These are phyloP conservation scores for Rhombomys opimus DNA, from an alignment of 2,113 vertebrate species.

Conservation along the genomic window DNA sequence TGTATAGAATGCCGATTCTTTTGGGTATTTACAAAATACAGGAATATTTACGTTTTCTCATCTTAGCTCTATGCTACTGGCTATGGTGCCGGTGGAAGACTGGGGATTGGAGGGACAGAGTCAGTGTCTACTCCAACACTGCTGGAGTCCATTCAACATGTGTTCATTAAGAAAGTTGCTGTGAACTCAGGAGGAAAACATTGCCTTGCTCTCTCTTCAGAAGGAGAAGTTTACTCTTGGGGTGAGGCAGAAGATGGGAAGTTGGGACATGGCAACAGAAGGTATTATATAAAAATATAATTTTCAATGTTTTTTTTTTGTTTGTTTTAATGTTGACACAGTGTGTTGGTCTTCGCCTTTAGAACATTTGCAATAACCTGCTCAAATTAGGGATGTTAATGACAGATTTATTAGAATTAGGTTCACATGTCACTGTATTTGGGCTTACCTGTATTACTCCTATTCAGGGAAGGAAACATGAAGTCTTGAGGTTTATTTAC, in stretches of 20 bases:
- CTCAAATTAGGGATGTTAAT: neutral
- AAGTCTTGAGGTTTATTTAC: neutral
- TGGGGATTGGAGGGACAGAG: conserved; percentile 98
- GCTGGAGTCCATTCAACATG: conserved; percentile 98
- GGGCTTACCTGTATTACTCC: neutral
- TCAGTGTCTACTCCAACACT: conserved; percentile 97
- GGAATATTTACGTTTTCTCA: neutral
- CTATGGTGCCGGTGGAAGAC: conserved; percentile 96
- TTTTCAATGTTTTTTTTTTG: neutral
- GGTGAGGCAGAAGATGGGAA: conserved; percentile 99
- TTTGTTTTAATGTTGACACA: neutral
- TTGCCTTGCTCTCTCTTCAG: conserved; percentile 96
- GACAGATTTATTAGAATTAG: neutral
- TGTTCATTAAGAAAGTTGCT: conserved; percentile 98
- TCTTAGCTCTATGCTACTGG: conserved; percentile 96
- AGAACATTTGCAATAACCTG: neutral
- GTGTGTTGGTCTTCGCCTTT: neutral
- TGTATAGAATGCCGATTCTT: neutral
- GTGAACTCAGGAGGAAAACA: conserved; percentile 99
- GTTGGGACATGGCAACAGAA: conserved; percentile 97
- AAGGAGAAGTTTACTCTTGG: conserved; percentile 99
- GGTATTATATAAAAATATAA: conserved; percentile 82
- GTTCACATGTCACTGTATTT: neutral
- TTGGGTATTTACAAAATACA: neutral
- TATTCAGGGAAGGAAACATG: neutral